Evolutionary conservation across 2,113 vertebrate genomes (phyloP), one percentile per base, ranked within the genome.

Genomic region (Rhizomys pruinosus): DNA sequence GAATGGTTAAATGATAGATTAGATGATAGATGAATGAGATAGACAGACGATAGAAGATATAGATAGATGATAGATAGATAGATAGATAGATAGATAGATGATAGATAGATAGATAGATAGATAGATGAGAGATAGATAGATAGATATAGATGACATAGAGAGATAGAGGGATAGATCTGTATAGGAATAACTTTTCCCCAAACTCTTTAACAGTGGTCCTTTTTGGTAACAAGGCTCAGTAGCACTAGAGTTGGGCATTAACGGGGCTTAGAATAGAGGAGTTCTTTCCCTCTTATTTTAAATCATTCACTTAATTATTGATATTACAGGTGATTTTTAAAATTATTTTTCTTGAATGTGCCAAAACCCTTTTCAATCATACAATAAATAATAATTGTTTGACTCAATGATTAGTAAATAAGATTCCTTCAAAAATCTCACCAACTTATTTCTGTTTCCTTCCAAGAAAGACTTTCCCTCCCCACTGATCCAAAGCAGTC

Each of bases 261-360:
- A 15, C 5, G 5, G 23, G 3, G 7, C 0, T 20, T 32, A 5
- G 32, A 25, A 10, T 84, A 47, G 32, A 32, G 3, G 6, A 20
- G 0, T 69, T 78, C 57, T 77, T 63, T 64, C 12, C 13, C 15
- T 63, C n/a, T 84, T 66, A 68, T 7, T 73, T 84, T 74, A 55
- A 47, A 61, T 73, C 64, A 88, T 34, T 94, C 11, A n/a, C 57
- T 84, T 79, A 78, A 5, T 73, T 73, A 17, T 29, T 85, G 12
- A 89, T 79, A 61, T 72, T 44, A 64, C 25, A 85, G 12, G 17
- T 74, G 9, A 44, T 69, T 77, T 91, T 86, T 84, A 44, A 61
- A 47, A 9, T 44, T 69, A 5, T 25, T 37, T 76, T 89, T 69
- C 12, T 32, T 84, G 6, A 89, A 81, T 64, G 9, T n/a, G 1